Base-by-base conservation (phyloP, 2,888 invertebrate genomes). In the Lasioglossum oenotherae region DNA sequence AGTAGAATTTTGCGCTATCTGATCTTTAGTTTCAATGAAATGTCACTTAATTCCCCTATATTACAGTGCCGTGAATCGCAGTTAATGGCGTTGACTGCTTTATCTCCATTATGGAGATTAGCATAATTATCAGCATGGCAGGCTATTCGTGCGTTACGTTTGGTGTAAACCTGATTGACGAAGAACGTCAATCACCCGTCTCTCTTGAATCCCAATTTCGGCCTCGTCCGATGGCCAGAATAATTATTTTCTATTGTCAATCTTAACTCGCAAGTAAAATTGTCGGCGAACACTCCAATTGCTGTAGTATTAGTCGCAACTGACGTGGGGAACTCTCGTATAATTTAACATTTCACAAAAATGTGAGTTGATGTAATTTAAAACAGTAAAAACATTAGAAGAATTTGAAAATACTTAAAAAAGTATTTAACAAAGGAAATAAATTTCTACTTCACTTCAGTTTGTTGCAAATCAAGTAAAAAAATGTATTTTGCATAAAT, bases 71-170 rank as follows among this genome's bases (percentile, higher is more conserved):
- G 67, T 57, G 78, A 77, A 76, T 80, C 64, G 67, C 76, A 76
- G 78, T 78, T 86, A 86, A 86, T 74, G 71, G 46, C 71, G 74
- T 46, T 81, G 86, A 86, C 81, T 86, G 86, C 86, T 85, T 78
- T 78, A 86, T 85, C 85, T 85, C 78, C 76, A 82, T 82, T 79
- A 86, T 86, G 74, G 74, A 31, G 86, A 86, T 86, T 86, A 86
- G 86, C 86, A 82, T 86, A 86, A 86, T 86, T 86, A 87, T 87
- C 84, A 67, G 53, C 44, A 23, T 19, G 41, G 72, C 49, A 57
- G 78, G 77, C 81, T 69, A 80, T 84, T 57, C 76, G 16, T 31
- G 75, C 78, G 31, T 76, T 73, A 74, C 71, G 60, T 71, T 84
- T 84, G 60, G 27, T 49, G 84, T 46, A 82, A 88, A 87, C 89